phyloP scores from a whole-genome alignment of 2,797 vertebrate species.

The Petrocephalus sullivani region DNA sequence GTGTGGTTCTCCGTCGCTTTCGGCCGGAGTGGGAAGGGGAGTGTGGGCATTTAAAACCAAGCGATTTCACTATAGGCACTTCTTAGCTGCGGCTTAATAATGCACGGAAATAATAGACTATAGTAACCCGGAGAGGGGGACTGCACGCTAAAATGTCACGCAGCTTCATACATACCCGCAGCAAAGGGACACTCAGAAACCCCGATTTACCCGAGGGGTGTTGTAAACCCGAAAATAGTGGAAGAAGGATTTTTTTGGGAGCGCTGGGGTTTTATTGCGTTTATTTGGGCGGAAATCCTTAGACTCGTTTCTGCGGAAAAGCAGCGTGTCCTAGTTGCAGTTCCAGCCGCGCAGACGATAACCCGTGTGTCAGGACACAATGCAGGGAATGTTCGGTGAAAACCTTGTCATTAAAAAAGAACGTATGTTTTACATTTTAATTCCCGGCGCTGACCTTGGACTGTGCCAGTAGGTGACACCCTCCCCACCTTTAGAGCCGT shows the following conservation, averaged over 20 bases:
- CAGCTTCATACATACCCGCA: background rate
- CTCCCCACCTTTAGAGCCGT: constrained; percentile 14
- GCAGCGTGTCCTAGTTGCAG: background rate
- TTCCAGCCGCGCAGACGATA: background rate
- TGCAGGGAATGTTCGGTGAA: background rate
- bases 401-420: background rate
- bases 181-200: background rate
- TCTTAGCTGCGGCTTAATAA: background rate
- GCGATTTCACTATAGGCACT: background rate
- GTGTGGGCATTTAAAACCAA: background rate
- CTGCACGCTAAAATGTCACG: background rate
- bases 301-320: background rate
- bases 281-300: background rate
- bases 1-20: constrained; percentile 17
- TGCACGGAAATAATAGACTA: background rate
- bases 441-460: background rate
- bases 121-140: background rate
- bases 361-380: background rate
- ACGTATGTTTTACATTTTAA: background rate
- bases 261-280: background rate
- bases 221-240: background rate
- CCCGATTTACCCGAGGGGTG: background rate
- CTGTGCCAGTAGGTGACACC: constrained; percentile 24
- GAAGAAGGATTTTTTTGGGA: background rate
- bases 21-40: background rate